Base-by-base conservation (phyloP, 2,888 invertebrate species). In the Oegoconia quadripuncta region DNA sequence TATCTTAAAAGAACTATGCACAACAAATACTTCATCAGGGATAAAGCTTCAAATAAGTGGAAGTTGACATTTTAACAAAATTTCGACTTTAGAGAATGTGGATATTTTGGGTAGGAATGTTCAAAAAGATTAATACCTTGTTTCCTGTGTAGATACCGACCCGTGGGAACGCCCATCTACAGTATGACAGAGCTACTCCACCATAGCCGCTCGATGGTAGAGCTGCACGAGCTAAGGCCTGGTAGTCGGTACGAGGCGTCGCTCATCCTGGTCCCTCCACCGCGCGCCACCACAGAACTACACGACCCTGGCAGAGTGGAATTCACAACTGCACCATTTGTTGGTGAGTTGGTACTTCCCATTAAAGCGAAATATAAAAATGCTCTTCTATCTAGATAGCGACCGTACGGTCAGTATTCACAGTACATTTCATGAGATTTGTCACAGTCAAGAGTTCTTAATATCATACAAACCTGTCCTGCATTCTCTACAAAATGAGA, bases 101-200 rank as follows among this genome's bases (percentile, higher is more conserved):
- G n/a, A n/a, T n/a, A n/a, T n/a, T n/a, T n/a, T n/a, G n/a, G n/a
- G n/a, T n/a, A n/a, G n/a, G n/a, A n/a, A n/a, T n/a, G n/a, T n/a
- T n/a, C n/a, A n/a, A n/a, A n/a, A n/a, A n/a, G n/a, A n/a, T n/a
- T n/a, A n/a, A n/a, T n/a, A n/a, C n/a, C n/a, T n/a, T n/a, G n/a
- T n/a, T n/a, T n/a, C n/a, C 1, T 22, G 20, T 47, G 1, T 57
- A 91, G 95, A 53, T 97, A 94, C 71, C 94, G 95, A 59, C 94
- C 95, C 64, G 89, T 92, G 6, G 93, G 93, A 39, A 93, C 93
- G 22, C 94, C 94, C 59, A 93, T 95, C 42, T 97, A 95, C 73
- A 93, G 93, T 16, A 94, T 94, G 46, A 95, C 96, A 0, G 95
- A 96, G 14, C 73, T 97, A 15, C 92, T 97, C 20, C 97, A 97